A percentile compares a stretch with the other conserved stretches of the same genome.
Evolutionary conservation across 2,113 vertebrate species (phyloP).

Genomic region (Gobio gobio): DNA sequence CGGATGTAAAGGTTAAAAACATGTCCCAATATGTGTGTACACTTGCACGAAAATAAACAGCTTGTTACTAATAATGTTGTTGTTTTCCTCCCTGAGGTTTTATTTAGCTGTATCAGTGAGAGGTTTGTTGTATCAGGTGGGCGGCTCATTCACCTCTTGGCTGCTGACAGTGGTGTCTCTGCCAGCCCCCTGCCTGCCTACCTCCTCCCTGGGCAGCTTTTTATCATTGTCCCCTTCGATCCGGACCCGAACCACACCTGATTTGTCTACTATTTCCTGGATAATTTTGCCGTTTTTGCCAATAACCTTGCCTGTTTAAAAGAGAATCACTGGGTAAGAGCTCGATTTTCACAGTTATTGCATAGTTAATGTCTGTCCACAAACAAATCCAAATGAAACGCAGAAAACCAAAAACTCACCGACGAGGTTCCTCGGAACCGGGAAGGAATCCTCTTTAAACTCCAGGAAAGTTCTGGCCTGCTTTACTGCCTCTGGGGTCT

Average conservation of each 20-base stretch:
- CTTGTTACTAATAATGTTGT: background rate
- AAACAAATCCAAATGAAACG: background rate
- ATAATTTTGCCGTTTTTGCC: slow-evolving; percentile 93
- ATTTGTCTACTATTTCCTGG: slow-evolving; percentile 94
- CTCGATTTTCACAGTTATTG: background rate
- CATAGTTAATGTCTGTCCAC: background rate
- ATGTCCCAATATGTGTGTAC: background rate
- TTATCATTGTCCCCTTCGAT: slow-evolving; percentile 93
- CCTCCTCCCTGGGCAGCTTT: slow-evolving; percentile 89
- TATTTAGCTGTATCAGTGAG: background rate
- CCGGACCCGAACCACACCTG: slow-evolving; percentile 89
- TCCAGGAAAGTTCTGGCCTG: slow-evolving; percentile 88
- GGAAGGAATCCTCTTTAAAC: slow-evolving; percentile 90
- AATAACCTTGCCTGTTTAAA: slow-evolving; percentile 88
- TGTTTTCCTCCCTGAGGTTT: slow-evolving; percentile 8
- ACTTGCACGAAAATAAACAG: background rate
- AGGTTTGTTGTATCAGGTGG: slow-evolving; percentile 46
- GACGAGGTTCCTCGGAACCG: slow-evolving; percentile 88
- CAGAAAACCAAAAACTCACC: slow-evolving; percentile 78
- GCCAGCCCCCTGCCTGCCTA: slow-evolving; percentile 73
- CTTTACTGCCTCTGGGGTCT: slow-evolving; percentile 89
- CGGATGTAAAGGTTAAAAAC: background rate
- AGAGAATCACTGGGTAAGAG: background rate
- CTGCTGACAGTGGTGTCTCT: slow-evolving; percentile 71
- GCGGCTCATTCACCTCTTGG: slow-evolving; percentile 76